These are phyloP conservation scores for Dermochelys coriacea DNA, from an alignment of 2,797 vertebrate species.

Conservation along the genomic window DNA sequence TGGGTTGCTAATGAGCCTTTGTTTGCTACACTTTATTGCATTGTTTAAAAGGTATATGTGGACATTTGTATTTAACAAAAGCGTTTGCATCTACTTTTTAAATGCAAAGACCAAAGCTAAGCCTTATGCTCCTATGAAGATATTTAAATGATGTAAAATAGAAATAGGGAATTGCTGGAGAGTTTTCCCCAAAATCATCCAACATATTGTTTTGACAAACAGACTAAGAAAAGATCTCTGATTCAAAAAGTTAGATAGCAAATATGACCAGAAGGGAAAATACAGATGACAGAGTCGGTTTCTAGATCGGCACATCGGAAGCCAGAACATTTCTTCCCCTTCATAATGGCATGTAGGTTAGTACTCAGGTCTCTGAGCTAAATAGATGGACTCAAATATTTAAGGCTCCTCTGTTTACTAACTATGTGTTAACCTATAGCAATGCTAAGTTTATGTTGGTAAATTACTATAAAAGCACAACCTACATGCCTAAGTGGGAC, in stretches of 20 bases:
- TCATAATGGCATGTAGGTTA: background rate
- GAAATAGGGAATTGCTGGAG: background rate
- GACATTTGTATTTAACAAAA: background rate
- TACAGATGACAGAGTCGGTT: background rate
- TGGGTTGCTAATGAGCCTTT: background rate
- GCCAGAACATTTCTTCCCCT: background rate
- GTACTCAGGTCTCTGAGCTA: background rate
- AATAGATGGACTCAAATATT: background rate
- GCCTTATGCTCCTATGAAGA: background rate
- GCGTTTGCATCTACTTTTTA: background rate
- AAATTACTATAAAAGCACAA: background rate
- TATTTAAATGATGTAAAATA: background rate
- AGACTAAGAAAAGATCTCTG: fast-evolving
- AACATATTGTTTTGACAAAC: background rate
- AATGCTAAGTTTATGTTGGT: background rate
- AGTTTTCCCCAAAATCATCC: background rate
- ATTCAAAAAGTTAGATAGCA: background rate
- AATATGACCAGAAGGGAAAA: background rate
- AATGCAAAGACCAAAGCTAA: background rate
- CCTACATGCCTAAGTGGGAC: background rate
- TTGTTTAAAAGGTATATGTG: background rate
- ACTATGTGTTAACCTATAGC: background rate
- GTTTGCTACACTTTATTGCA: background rate
- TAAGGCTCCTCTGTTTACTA: conserved; percentile 20
- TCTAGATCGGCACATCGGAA: background rate